A percentile compares a stretch with the other conserved stretches of the same genome.
Evolutionary conservation across 2,797 vertebrate species (phyloP).

Genomic region (Hoplostethus mediterraneus): DNA sequence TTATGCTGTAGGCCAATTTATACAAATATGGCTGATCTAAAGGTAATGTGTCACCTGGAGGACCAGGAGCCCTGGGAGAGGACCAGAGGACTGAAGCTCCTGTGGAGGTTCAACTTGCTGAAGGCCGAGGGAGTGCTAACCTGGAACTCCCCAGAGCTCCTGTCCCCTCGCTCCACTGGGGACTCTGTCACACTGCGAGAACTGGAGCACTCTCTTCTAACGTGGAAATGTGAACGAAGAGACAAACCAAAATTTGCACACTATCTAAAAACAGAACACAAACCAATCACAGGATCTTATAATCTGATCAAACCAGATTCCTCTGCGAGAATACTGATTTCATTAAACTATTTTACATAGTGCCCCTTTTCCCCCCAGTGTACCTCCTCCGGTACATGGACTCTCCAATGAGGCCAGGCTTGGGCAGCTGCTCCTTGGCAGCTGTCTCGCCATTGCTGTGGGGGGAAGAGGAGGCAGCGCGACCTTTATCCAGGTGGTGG

Average conservation of each 20-base stretch:
- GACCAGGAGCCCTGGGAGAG: conserved; percentile 92
- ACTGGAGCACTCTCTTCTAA: conserved; percentile 85
- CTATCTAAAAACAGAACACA: too few relatives aligned
- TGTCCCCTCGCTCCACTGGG: conserved; percentile 85
- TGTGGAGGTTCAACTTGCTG: conserved; percentile 91
- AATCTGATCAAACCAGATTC: background rate
- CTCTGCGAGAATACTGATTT: background rate
- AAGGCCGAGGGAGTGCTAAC: conserved; percentile 97
- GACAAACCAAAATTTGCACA: background rate
- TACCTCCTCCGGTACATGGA: conserved; percentile 84
- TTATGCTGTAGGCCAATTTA: background rate
- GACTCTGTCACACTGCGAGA: conserved; percentile 83
- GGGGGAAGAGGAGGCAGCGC: conserved; percentile 78
- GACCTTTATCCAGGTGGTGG: conserved; percentile 79
- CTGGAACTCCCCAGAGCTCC: conserved; percentile 87
- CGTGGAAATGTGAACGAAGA: background rate
- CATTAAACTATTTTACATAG: background rate
- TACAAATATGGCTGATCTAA: background rate
- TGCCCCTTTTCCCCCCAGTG: background rate
- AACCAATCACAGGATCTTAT: background rate
- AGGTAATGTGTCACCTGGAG: conserved; percentile 85
- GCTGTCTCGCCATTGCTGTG: conserved; percentile 70
- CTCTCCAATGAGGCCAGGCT: conserved; percentile 81
- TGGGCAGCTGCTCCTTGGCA: conserved; percentile 68
- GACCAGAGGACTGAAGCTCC: conserved; percentile 89